Evolutionary conservation across 2,797 vertebrate genomes (phyloP).

Genomic region (Gallinago solitaria): DNA sequence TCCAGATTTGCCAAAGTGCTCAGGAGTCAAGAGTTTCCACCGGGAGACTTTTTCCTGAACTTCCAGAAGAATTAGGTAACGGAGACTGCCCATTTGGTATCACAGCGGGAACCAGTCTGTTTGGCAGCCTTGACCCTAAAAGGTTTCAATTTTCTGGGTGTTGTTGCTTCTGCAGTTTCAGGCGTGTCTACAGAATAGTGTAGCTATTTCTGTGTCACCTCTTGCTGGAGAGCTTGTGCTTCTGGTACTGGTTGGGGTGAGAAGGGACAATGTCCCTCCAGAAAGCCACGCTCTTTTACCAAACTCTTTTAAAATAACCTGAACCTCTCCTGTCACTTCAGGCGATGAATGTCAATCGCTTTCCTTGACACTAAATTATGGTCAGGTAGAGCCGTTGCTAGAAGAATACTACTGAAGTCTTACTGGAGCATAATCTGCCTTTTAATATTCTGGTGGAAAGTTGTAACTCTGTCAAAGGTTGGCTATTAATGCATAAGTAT

Average conservation of each 20-base stretch:
- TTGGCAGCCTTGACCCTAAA: constrained; percentile 24
- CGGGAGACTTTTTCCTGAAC: neutral
- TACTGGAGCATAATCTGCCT: neutral
- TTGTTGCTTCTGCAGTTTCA: constrained; percentile 53
- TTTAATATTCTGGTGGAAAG: neutral
- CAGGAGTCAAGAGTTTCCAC: constrained; percentile 1
- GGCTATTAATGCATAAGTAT: fast-evolving
- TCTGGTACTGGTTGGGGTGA: neutral
- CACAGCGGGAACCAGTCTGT: constrained; percentile 6
- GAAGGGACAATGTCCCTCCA: fast-evolving
- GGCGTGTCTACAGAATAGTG: fast-evolving
- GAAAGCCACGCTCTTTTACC: neutral
- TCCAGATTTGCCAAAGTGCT: constrained; percentile 61
- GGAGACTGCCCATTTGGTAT: neutral
- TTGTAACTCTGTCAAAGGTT: neutral
- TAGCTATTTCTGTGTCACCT: neutral
- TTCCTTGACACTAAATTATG: neutral
- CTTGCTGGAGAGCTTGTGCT: neutral
- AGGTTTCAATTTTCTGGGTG: constrained; percentile 60
- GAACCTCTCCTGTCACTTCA: fast-evolving
- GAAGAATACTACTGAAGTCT: fast-evolving
- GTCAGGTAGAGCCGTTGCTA: neutral
- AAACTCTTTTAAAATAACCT: neutral
- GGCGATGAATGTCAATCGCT: neutral
- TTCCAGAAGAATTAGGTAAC: constrained; percentile 58